Evolutionary conservation across 2,888 invertebrate species (phyloP).

Genomic region (Leucophenga maculata): DNA sequence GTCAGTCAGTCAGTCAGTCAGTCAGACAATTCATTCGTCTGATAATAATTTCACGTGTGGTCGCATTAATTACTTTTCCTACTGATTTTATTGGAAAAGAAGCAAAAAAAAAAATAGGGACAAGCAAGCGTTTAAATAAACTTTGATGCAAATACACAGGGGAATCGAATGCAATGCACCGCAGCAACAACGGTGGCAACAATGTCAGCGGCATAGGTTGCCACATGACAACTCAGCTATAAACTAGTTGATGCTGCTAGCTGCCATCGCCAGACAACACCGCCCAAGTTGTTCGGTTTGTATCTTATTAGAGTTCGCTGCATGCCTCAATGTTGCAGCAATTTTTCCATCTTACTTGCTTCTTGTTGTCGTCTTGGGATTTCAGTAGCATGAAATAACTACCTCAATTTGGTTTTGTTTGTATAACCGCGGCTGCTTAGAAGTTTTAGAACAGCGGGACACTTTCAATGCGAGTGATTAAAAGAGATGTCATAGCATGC

Average conservation of each 20-base stretch:
- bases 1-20: background rate
- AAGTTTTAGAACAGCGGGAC: too few relatives aligned
- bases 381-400: background rate
- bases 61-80: constrained; percentile 41
- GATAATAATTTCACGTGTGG: constrained; percentile 41
- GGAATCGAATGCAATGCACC: background rate
- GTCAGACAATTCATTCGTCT: background rate
- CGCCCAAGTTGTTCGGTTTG: constrained; percentile 16
- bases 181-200: background rate
- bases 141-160: constrained; percentile 10
- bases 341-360: background rate
- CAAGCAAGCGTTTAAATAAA: constrained; percentile 16
- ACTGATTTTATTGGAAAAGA: constrained; percentile 6
- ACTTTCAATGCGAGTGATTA: too few relatives aligned
- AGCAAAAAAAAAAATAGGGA: background rate
- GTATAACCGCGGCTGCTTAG: too few relatives aligned
- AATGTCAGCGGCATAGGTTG: background rate
- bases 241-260: background rate
- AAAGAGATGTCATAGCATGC: too few relatives aligned
- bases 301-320: background rate
- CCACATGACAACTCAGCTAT: background rate
- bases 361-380: constrained; percentile 4
- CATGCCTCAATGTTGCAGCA: background rate
- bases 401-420: too few relatives aligned
- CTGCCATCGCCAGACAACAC: background rate